A percentile compares a stretch with the other conserved stretches of the same genome.
Conservation (phyloP, 2,888 invertebrate species). For the Drosophila monieri region DNA sequence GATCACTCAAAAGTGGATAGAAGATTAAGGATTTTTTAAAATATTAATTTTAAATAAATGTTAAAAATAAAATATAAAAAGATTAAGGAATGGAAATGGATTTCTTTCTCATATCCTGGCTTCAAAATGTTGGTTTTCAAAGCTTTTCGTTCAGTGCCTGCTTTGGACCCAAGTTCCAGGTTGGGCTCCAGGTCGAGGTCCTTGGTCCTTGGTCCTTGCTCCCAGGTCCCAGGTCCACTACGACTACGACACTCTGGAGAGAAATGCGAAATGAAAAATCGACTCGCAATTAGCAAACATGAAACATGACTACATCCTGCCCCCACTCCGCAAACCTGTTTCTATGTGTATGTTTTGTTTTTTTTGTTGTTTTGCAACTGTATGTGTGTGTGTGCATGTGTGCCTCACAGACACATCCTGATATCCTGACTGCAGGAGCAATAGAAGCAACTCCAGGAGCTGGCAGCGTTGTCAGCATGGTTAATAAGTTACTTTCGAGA, state of each 20-base stretch:
- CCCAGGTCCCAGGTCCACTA: constrained; percentile 36
- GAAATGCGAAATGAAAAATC: constrained; percentile 78
- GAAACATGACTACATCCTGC: constrained; percentile 61
- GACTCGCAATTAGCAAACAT: constrained; percentile 79
- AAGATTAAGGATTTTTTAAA: background rate
- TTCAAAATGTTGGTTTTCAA: too few species aligned
- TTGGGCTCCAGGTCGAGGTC: constrained; percentile 17
- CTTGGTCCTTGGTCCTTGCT: constrained; percentile 3
- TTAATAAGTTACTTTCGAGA: constrained; percentile 79
- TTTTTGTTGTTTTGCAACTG: background rate
- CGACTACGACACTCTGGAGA: constrained; percentile 53
- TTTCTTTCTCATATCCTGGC: background rate
- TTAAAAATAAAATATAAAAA: background rate
- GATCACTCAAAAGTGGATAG: background rate
- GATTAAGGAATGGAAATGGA: too few species aligned
- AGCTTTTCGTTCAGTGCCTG: constrained; percentile 4
- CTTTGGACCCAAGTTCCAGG: constrained; percentile 2
- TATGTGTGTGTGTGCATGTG: constrained; percentile 20
- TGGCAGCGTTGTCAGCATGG: constrained; percentile 76
- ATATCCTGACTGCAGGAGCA: constrained; percentile 28
- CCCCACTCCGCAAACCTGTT: background rate
- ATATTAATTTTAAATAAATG: background rate
- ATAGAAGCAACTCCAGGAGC: constrained; percentile 50
- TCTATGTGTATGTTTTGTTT: constrained; percentile 12
- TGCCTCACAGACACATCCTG: constrained; percentile 27